Conservation (phyloP, 1,140 invertebrate species). For the Penaeus vannamei region DNA sequence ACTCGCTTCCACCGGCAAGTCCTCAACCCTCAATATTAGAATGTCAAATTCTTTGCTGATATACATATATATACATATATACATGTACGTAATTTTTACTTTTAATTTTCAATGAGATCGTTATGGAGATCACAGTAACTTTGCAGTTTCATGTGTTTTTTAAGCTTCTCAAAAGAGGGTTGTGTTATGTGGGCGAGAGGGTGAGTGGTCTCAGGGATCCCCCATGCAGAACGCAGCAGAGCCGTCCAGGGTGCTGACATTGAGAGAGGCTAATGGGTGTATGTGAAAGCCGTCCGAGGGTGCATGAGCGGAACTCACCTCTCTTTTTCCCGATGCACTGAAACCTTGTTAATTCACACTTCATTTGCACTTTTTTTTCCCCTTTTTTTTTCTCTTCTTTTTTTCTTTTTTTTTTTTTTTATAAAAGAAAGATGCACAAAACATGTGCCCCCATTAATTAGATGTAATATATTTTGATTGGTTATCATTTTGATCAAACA, state of each 20-base stretch:
- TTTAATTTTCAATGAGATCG: background rate
- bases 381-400: background rate
- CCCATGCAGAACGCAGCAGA: conserved; percentile 49
- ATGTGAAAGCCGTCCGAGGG: conserved; percentile 31
- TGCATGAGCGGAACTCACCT: conserved; percentile 35
- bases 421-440: background rate
- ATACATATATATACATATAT: background rate
- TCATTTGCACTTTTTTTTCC: conserved; percentile 4
- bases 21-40: background rate
- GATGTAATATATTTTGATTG: too few relatives aligned
- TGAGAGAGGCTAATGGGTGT: conserved; percentile 63
- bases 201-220: conserved; percentile 55
- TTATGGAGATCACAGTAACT: conserved; percentile 16
- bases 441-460: too few relatives aligned
- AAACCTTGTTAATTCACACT: conserved; percentile 31
- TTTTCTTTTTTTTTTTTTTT: background rate
- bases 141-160: conserved; percentile 4
- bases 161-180: background rate
- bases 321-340: conserved; percentile 45
- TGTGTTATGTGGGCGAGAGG: conserved; percentile 56
- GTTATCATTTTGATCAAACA: too few relatives aligned
- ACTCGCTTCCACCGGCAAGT: conserved; percentile 45
- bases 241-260: conserved; percentile 65
- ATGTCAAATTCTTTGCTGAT: too few relatives aligned
- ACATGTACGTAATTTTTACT: background rate